These are phyloP conservation scores for Geodia barretti DNA, from an alignment of 37 sponge, comb jelly and placozoan species.

Conservation along the genomic window DNA sequence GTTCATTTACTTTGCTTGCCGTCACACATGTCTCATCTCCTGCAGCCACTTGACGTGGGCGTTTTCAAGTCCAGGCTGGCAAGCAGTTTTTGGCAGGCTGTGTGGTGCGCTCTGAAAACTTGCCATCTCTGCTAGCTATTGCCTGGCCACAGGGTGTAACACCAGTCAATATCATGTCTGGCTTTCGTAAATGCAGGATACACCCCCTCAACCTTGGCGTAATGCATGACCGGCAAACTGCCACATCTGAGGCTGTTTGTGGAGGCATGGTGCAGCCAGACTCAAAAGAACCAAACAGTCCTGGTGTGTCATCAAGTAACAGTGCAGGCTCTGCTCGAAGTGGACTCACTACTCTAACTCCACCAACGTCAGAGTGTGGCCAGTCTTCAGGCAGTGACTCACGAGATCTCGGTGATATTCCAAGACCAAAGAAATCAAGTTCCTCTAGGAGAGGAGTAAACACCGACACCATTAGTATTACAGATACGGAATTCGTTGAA, in stretches of 20 bases:
- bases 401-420: too few species aligned
- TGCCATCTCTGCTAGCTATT: constrained; percentile 33
- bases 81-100: constrained; percentile 32
- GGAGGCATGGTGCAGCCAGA: too few species aligned
- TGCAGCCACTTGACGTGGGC: constrained; percentile 55
- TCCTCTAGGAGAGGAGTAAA: neutral
- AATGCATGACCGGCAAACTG: too few species aligned
- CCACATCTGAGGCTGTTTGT: too few species aligned
- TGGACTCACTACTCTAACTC: neutral
- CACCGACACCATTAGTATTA: neutral
- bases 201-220: too few species aligned
- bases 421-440: neutral
- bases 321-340: neutral
- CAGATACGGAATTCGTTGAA: neutral
- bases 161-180: neutral
- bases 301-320: too few species aligned
- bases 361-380: neutral
- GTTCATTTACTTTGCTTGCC: constrained; percentile 52
- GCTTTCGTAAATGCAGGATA: neutral
- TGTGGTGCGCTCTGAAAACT: constrained; percentile 27
- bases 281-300: too few species aligned
- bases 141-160: neutral
- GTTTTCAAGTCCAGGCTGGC: constrained; percentile 53
- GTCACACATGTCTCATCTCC: constrained; percentile 49
- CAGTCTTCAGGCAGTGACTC: neutral